phyloP scores from a whole-genome alignment of 2,113 vertebrate genomes.

The Agelaius tricolor region DNA sequence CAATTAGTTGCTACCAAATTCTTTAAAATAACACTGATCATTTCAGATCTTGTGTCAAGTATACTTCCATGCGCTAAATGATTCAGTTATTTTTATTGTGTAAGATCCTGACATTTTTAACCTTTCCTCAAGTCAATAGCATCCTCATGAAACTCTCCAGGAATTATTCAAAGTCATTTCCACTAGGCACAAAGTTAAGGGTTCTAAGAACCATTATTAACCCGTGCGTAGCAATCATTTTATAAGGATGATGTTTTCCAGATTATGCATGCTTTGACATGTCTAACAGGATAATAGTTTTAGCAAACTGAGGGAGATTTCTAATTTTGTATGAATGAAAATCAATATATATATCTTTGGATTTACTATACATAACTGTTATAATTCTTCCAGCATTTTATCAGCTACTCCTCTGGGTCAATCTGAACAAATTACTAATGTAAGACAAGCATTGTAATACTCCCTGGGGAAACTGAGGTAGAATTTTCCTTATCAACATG shows the following conservation, averaged over 20 bases:
- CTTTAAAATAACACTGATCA: not conserved
- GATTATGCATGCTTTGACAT: not conserved
- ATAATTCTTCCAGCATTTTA: not conserved
- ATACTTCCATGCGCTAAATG: not conserved
- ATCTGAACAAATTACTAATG: not conserved
- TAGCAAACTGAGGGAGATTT: not conserved
- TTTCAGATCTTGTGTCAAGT: not conserved
- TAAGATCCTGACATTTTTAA: not conserved
- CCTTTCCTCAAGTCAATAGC: not conserved
- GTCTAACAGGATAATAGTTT: not conserved
- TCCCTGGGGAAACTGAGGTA: not conserved
- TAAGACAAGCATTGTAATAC: not conserved
- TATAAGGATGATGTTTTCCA: not conserved
- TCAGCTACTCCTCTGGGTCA: not conserved
- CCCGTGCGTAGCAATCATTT: not conserved
- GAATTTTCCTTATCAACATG: not conserved
- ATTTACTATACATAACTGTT: not conserved
- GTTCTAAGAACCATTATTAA: not conserved
- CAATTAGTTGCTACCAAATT: not conserved
- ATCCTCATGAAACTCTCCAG: not conserved
- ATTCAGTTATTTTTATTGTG: not conserved
- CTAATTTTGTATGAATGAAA: constrained; percentile 24
- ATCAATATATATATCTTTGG: not conserved
- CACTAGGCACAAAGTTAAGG: not conserved
- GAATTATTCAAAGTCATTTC: not conserved